Evolutionary conservation across 2,797 vertebrate species (phyloP).

Genomic region (Acipenser oxyrinchus): DNA sequence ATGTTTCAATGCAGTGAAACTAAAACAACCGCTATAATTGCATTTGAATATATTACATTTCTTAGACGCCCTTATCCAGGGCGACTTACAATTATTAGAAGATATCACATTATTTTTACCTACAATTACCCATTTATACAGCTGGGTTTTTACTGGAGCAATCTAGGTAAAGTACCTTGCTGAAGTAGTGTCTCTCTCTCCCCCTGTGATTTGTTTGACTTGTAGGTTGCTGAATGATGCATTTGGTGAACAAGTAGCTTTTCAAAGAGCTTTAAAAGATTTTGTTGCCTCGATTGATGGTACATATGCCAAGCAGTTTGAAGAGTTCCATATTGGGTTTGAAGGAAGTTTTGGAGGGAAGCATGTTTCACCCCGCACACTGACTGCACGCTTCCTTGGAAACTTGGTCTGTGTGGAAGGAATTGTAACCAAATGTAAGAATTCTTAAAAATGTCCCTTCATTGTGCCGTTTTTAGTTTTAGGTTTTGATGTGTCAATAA

Average conservation of each 20-base stretch:
- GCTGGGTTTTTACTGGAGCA: no score
- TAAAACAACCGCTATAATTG: no score
- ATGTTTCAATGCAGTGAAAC: no score
- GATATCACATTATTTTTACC: no score
- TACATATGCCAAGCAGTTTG: constrained; percentile 52
- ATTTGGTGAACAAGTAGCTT: constrained; percentile 53
- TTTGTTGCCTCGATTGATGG: constrained; percentile 51
- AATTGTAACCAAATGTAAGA: constrained; percentile 58
- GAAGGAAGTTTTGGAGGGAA: constrained; percentile 52
- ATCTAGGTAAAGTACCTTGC: no score
- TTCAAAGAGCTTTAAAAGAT: constrained; percentile 63
- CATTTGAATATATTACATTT: no score
- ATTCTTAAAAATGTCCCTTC: constrained; percentile 25
- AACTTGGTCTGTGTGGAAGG: constrained; percentile 58
- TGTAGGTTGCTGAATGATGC: constrained; percentile 55
- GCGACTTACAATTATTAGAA: no score
- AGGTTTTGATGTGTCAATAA: constrained; percentile 23
- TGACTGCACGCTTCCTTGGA: constrained; percentile 46
- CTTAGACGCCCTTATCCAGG: no score
- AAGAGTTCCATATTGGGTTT: constrained; percentile 49
- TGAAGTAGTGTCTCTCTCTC: no score
- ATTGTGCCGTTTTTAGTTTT: constrained; percentile 26
- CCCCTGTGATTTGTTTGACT: constrained; percentile 7
- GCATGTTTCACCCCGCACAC: constrained; percentile 42
- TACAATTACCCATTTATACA: no score